Base-by-base conservation (phyloP, 2,888 invertebrate species). In the Salticus scenicus region DNA sequence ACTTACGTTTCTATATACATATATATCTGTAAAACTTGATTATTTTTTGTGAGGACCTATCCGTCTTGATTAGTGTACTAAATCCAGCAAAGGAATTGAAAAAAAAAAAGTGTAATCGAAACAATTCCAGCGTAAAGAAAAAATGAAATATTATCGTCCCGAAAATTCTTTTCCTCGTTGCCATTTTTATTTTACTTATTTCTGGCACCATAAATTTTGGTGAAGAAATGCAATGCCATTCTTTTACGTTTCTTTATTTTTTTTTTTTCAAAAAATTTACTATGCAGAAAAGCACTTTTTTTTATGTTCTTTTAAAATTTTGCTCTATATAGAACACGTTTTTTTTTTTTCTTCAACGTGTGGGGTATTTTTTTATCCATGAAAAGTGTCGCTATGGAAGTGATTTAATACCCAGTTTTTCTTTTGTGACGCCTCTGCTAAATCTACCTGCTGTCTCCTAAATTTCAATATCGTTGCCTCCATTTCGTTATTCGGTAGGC, bases 91-190 rank as follows among this genome's bases (percentile, higher is more conserved):
- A 4, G 17, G 57, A 57, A 57, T 57, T 57, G 20, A 24, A 2
- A 47, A 47, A 24, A 24, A 24, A 57, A 57, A 57, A 57, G 24
- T 57, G 57, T 57, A 57, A 57, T 57, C 57, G 57, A 57, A 57
- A 57, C 57, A 24, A 2, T 5, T 17, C 20, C 5, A 17, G 24
- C 24, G 7, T 24, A 5, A 37, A 37, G 7, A 7, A 57, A 24
- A 57, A 57, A 57, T 57, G 57, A 57, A 57, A 57, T 57, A 57
- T 57, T 57, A 57, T 57, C 20, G 57, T 57, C 24, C 37, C 37
- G 5, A 12, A 4, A 57, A 24, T 57, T 57, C 57, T 24, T 57
- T 24, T 57, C 24, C 20, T n/a, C 20, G 57, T 24, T 24, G 57
- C 24, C 57, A 57, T 57, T 57, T 57, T 57, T 24, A 37, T 4